Conservation (phyloP, 2,797 vertebrate species). For the Forpus xanthops region DNA sequence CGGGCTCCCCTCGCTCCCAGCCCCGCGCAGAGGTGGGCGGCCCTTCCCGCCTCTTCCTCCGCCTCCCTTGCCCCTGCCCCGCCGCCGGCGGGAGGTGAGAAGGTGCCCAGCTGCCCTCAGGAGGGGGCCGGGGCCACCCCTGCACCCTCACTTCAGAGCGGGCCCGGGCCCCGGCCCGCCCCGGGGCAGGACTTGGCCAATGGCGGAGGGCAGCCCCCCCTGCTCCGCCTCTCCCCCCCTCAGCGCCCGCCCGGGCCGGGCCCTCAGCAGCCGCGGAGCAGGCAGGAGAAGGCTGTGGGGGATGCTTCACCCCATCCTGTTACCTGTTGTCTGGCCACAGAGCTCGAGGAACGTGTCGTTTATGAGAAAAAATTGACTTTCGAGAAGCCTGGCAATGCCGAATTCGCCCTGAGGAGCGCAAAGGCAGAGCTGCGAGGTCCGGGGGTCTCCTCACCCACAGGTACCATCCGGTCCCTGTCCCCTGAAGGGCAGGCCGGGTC, state of each 20-base stretch:
- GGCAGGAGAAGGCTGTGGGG: neutral
- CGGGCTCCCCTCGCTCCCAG: neutral
- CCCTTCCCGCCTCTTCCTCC: neutral
- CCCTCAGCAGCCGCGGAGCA: neutral
- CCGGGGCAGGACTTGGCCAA: slow-evolving; percentile 3
- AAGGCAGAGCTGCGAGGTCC: neutral
- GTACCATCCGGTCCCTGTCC: neutral
- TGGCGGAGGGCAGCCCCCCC: neutral
- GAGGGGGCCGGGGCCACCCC: slow-evolving; percentile 52
- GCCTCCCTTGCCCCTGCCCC: neutral
- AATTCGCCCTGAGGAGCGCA: neutral
- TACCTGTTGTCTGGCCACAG: accelerated
- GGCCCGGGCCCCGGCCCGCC: slow-evolving; percentile 40
- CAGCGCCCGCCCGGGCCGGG: neutral
- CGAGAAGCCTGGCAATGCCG: neutral
- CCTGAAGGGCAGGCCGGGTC: accelerated
- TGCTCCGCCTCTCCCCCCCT: neutral
- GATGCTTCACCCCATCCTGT: accelerated
- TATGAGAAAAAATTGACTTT: accelerated
- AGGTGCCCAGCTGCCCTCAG: neutral
- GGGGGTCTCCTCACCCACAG: neutral
- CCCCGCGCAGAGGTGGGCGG: neutral
- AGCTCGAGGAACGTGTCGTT: neutral
- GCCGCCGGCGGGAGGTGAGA: neutral
- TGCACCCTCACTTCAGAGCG: neutral